phyloP scores from a whole-genome alignment of 1,140 invertebrate species.

The Aphelenchoides fujianensis region DNA sequence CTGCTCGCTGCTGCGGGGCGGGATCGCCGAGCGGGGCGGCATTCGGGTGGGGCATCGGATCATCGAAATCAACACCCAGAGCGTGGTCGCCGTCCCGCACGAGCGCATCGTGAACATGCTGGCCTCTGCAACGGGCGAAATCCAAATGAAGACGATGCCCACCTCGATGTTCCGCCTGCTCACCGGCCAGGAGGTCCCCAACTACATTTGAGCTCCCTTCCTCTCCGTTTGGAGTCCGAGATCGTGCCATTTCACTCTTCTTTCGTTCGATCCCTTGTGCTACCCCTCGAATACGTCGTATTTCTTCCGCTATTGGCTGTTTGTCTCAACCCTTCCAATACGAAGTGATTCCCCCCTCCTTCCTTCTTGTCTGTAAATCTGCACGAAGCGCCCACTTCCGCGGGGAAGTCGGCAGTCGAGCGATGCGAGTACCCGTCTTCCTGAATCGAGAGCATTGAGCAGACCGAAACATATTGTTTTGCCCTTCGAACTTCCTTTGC shows the following conservation, averaged over 20 bases:
- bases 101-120: constrained; percentile 98
- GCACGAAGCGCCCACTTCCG: too few relatives aligned
- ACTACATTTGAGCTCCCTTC: constrained; percentile 76
- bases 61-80: constrained; percentile 98
- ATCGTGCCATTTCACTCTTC: constrained; percentile 8
- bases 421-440: background rate
- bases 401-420: too few relatives aligned
- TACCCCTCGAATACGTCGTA: constrained; percentile 4
- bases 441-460: background rate
- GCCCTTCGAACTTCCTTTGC: background rate
- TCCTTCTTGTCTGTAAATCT: constrained; percentile 1
- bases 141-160: constrained; percentile 98
- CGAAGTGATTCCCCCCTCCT: background rate
- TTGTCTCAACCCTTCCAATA: constrained; percentile 1
- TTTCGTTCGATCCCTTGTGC: constrained; percentile 1
- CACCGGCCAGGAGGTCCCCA: constrained; percentile 96
- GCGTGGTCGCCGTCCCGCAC: constrained; percentile 96
- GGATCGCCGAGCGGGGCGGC: constrained; percentile 95
- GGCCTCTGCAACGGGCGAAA: constrained; percentile 98
- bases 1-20: constrained; percentile 90
- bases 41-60: constrained; percentile 97
- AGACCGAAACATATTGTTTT: constrained; percentile 3
- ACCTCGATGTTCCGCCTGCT: constrained; percentile 98
- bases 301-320: background rate
- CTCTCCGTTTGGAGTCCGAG: background rate